These are phyloP conservation scores for Hypotaenidia philippensis DNA, from an alignment of 2,797 vertebrate genomes.

Conservation along the genomic window DNA sequence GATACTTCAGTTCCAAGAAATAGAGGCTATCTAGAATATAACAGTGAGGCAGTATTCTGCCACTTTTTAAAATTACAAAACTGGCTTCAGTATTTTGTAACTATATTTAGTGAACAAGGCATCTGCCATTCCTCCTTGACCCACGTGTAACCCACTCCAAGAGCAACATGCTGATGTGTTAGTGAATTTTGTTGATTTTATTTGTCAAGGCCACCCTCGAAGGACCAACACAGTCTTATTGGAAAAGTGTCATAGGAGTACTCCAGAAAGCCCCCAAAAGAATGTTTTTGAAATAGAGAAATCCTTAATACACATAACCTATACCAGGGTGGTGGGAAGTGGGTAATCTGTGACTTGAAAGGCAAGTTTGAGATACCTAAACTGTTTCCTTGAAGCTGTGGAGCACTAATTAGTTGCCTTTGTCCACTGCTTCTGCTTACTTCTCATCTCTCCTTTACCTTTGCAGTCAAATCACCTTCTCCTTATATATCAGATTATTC, in stretches of 20 bases:
- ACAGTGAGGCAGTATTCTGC: not conserved
- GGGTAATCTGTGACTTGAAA: not conserved
- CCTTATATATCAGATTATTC: not conserved
- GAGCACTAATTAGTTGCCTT: not conserved
- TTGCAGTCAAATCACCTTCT: not conserved
- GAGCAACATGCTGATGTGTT: not conserved
- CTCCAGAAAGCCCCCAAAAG: not conserved
- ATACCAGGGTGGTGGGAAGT: fast-evolving
- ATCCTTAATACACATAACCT: not conserved
- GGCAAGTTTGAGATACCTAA: not conserved
- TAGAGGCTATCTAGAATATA: not conserved
- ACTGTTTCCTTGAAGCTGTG: not conserved
- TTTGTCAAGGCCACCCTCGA: not conserved
- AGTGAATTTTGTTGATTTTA: not conserved
- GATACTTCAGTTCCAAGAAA: not conserved
- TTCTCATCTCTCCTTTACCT: not conserved
- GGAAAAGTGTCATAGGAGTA: not conserved
- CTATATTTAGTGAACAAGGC: not conserved
- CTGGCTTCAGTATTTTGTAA: not conserved
- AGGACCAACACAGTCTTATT: fast-evolving
- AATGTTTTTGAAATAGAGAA: not conserved
- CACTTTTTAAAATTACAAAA: not conserved
- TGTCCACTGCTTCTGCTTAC: not conserved
- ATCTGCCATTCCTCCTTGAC: not conserved
- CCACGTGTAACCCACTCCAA: not conserved